A percentile compares a stretch with the other conserved stretches of the same genome.
phyloP scores from a whole-genome alignment of 2,888 invertebrate genomes.

The Scaptomyza caliginosa region DNA sequence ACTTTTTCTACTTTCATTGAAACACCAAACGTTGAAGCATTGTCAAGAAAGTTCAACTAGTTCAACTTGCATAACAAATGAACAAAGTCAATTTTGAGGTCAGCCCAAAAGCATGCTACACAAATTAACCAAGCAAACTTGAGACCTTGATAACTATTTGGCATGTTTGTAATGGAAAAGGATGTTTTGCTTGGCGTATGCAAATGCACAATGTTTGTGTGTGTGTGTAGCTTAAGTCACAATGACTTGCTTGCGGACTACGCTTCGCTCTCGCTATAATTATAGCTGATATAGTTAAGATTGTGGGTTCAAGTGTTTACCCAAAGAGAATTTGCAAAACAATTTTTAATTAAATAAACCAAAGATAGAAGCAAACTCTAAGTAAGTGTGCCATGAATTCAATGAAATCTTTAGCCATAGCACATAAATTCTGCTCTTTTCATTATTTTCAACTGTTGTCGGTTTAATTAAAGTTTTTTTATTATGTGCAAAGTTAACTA shows the following conservation, averaged over 20 bases:
- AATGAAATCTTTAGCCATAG: too few relatives aligned
- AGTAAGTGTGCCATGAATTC: too few relatives aligned
- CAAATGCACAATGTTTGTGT: background rate
- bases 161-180: background rate
- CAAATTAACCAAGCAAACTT: conserved; percentile 16
- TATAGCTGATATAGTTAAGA: background rate
- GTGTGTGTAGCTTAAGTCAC: background rate
- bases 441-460: background rate
- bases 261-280: background rate
- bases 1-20: background rate
- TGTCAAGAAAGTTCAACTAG: conserved; percentile 8
- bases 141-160: conserved; percentile 10
- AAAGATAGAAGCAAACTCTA: too few relatives aligned
- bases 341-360: too few relatives aligned
- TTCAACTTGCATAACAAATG: conserved; percentile 22
- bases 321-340: too few relatives aligned
- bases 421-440: too few relatives aligned
- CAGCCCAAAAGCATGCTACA: conserved; percentile 19
- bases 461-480: conserved; percentile 1
- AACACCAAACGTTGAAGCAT: conserved; percentile 3
- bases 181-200: background rate
- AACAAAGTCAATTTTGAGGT: conserved; percentile 20
- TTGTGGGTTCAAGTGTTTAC: too few relatives aligned
- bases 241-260: background rate
- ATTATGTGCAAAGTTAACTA: too few relatives aligned